These are phyloP conservation scores for Agrotis ipsilon DNA, from an alignment of 2,888 invertebrate genomes.

Conservation along the genomic window DNA sequence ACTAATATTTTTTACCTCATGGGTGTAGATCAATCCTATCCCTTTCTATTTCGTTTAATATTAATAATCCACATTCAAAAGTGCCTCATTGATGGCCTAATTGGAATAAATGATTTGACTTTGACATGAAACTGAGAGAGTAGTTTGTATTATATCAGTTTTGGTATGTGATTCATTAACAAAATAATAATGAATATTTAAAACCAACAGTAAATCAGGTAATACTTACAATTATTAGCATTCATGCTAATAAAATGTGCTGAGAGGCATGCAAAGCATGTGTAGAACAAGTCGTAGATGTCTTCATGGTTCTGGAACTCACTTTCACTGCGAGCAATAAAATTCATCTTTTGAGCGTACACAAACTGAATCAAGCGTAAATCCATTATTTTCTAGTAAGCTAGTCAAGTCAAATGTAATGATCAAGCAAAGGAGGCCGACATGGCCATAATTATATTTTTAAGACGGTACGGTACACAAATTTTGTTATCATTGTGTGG, in stretches of 20 bases:
- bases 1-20: no score
- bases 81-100: no score
- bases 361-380: conserved; percentile 18
- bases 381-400: conserved; percentile 30
- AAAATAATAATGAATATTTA: background rate
- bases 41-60: no score
- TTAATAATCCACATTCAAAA: no score
- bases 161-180: background rate
- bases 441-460: background rate
- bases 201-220: background rate
- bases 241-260: conserved; percentile 96
- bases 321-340: conserved; percentile 92
- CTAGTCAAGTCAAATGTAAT: background rate
- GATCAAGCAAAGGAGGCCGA: background rate
- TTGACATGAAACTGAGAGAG: no score
- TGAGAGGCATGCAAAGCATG: conserved; percentile 96
- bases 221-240: conserved; percentile 93
- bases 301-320: conserved; percentile 96
- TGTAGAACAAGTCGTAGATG: conserved; percentile 96
- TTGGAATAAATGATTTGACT: no score
- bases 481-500: conserved; percentile 23
- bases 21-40: no score
- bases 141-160: background rate
- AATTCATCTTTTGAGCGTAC: conserved; percentile 26
- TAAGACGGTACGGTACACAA: background rate